These are phyloP conservation scores for Lysiphlebus fabarum DNA, from an alignment of 1,140 invertebrate genomes.

Conservation along the genomic window DNA sequence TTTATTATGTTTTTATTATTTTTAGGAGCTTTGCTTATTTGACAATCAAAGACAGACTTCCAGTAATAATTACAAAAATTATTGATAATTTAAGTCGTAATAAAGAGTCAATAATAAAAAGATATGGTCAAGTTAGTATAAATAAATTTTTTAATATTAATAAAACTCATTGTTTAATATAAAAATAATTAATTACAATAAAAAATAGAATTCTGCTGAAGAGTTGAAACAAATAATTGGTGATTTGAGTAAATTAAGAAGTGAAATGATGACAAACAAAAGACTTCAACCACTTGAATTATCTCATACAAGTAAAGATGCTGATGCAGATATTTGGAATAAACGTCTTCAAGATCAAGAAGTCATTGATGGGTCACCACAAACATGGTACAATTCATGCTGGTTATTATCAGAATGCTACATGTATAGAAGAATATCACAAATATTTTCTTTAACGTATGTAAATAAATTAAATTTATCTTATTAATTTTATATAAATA, in stretches of 20 bases:
- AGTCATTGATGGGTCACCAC: conserved; percentile 47
- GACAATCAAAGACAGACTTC: conserved; percentile 81
- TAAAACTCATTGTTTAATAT: too few relatives aligned
- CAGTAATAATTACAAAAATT: conserved; percentile 87
- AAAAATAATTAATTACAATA: conserved; percentile 14
- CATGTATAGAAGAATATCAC: conserved; percentile 80
- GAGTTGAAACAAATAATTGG: conserved; percentile 78
- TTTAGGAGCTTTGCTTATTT: conserved; percentile 83
- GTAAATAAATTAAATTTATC: not conserved
- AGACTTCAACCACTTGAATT: conserved; percentile 56
- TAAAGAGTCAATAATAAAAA: conserved; percentile 65
- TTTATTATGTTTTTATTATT: conserved; percentile 44
- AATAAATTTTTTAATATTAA: conserved; percentile 6
- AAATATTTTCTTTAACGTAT: conserved; percentile 74
- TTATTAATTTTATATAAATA: not conserved
- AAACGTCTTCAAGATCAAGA: conserved; percentile 57
- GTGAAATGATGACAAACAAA: conserved; percentile 91
- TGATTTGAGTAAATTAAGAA: conserved; percentile 80
- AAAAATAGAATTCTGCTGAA: conserved; percentile 60
- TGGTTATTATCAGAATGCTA: conserved; percentile 94
- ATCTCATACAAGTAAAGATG: conserved; percentile 25
- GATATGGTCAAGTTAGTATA: conserved; percentile 67
- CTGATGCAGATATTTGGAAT: conserved; percentile 66
- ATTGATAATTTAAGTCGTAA: conserved; percentile 78
- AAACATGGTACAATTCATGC: conserved; percentile 74